Evolutionary conservation across 2,797 vertebrate genomes (phyloP).

Genomic region (Loriculus beryllinus): DNA sequence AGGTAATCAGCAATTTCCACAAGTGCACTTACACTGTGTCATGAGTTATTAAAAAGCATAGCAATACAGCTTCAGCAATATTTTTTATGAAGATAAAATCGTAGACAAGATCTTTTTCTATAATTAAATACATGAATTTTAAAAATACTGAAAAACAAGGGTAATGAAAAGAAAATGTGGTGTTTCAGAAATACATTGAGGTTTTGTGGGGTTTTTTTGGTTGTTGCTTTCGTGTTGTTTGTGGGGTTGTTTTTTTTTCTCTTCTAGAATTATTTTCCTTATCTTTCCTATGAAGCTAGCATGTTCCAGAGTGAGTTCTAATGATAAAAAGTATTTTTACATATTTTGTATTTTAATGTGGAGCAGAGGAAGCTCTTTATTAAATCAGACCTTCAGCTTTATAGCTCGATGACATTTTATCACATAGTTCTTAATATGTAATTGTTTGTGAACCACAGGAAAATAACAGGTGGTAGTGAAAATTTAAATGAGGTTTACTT

Average conservation of each 20-base stretch:
- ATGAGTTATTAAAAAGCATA: background rate
- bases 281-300: background rate
- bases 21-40: background rate
- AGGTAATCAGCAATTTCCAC: background rate
- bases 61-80: background rate
- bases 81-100: background rate
- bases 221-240: too few relatives aligned
- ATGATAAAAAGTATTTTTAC: background rate
- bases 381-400: background rate
- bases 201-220: background rate
- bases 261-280: background rate
- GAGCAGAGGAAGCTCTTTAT: background rate
- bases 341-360: background rate
- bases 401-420: slow-evolving; percentile 11
- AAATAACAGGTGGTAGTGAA: background rate
- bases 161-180: background rate
- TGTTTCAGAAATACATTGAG: background rate
- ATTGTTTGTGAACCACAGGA: background rate
- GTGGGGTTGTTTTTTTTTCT: background rate
- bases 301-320: too few relatives aligned
- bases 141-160: background rate
- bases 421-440: background rate
- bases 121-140: background rate
- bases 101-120: background rate
- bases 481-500: background rate